Evolutionary conservation across 1,140 invertebrate genomes (phyloP).

Genomic region (Muscidifurax raptorellus): DNA sequence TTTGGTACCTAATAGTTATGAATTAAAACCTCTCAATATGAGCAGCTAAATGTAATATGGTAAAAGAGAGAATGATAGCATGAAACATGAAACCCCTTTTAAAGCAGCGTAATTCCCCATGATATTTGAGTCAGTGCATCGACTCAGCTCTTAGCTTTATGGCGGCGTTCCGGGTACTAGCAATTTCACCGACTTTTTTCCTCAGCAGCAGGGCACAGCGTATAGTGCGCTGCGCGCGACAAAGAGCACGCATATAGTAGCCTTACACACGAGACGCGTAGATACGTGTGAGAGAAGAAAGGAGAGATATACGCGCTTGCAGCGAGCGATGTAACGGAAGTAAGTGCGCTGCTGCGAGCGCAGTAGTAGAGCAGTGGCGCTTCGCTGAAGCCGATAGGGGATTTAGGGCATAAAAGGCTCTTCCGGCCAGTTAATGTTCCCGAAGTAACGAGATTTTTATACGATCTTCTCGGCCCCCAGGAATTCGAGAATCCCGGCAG

Average conservation of each 20-base stretch:
- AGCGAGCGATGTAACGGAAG: slow-evolving; percentile 52
- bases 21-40: too few relatives aligned
- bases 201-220: too few relatives aligned
- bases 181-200: neutral
- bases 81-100: too few relatives aligned
- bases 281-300: neutral
- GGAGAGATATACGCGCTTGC: neutral
- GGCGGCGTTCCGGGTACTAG: too few relatives aligned
- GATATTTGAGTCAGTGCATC: too few relatives aligned
- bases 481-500: slow-evolving; percentile 7
- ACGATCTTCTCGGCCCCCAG: slow-evolving; percentile 3
- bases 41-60: too few relatives aligned
- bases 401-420: slow-evolving; percentile 46
- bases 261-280: neutral
- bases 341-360: neutral
- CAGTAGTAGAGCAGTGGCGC: neutral
- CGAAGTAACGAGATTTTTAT: slow-evolving; percentile 51
- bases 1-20: too few relatives aligned
- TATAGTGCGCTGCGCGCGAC: neutral
- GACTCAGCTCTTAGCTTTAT: neutral
- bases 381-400: slow-evolving; percentile 30
- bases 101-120: too few relatives aligned
- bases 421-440: slow-evolving; percentile 45
- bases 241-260: neutral
- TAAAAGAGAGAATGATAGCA: too few relatives aligned